Evolutionary conservation across 2,113 vertebrate species (phyloP).

Genomic region (Origma solitaria): DNA sequence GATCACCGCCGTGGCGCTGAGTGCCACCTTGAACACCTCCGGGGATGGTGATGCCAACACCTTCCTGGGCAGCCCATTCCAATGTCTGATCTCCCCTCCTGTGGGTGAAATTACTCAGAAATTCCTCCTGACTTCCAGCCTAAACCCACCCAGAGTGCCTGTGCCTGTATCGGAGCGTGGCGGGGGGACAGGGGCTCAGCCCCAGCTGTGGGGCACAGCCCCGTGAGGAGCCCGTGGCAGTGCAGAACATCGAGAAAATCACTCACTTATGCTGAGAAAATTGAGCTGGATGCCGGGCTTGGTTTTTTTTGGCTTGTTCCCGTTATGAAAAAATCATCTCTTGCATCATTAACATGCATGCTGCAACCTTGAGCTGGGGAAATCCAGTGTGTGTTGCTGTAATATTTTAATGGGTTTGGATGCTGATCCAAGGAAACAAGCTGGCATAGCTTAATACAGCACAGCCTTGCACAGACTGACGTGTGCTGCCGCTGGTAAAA

Average conservation of each 20-base stretch:
- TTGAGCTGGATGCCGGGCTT: background rate
- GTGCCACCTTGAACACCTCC: background rate
- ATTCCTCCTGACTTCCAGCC: background rate
- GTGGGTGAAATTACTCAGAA: background rate
- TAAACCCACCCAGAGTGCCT: rapidly evolving
- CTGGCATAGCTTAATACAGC: background rate
- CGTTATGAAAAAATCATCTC: rapidly evolving
- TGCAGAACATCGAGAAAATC: rapidly evolving
- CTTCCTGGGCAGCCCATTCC: background rate
- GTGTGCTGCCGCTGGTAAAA: background rate
- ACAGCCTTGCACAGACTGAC: background rate
- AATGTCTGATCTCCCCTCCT: too few species aligned
- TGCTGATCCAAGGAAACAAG: background rate
- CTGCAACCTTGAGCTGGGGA: background rate
- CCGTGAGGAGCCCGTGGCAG: rapidly evolving
- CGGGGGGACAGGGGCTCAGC: rapidly evolving
- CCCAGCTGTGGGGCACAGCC: rapidly evolving
- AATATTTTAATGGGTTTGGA: background rate
- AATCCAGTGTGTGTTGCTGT: background rate
- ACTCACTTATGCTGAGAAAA: background rate
- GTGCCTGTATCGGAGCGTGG: rapidly evolving
- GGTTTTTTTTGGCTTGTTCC: background rate
- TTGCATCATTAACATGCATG: background rate
- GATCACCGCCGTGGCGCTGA: rapidly evolving
- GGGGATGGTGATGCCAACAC: background rate